phyloP scores from a whole-genome alignment of 2,113 vertebrate species.

The Thalassoma bifasciatum region DNA sequence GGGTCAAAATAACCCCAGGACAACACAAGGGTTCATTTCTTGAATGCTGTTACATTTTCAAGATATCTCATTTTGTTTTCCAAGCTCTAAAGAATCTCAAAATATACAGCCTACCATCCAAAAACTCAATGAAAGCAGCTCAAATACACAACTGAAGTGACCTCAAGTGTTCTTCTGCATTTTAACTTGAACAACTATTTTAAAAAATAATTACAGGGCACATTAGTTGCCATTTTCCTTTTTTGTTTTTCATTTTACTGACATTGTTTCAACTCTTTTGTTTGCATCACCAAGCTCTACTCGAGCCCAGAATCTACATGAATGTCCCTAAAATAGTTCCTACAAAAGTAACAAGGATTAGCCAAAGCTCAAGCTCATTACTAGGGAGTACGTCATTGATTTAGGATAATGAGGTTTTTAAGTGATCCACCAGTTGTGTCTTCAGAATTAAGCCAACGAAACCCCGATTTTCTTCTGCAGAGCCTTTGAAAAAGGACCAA shows the following conservation, averaged over 20 bases:
- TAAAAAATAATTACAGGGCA: not conserved
- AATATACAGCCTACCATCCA: no score
- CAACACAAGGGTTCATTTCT: no score
- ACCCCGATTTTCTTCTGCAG: constrained; percentile 3
- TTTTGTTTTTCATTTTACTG: not conserved
- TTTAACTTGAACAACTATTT: not conserved
- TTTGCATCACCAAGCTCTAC: not conserved
- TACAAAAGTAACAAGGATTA: constrained; percentile 1
- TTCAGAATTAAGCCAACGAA: constrained; percentile 1
- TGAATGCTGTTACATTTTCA: no score
- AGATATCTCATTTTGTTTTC: no score
- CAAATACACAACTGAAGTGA: no score
- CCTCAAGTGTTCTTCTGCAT: no score
- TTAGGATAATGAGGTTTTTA: not conserved
- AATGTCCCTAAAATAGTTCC: not conserved
- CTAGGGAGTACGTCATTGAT: not conserved
- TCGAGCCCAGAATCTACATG: not conserved
- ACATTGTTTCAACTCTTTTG: not conserved
- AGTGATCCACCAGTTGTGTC: constrained; percentile 23
- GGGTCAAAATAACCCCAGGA: no score
- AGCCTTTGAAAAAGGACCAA: constrained; percentile 28
- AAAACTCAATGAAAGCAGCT: no score
- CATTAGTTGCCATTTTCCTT: not conserved
- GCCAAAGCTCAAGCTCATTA: not conserved
- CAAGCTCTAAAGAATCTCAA: no score